Percentiles rank a stretch among this genome's conserved stretches.
Evolutionary conservation across 2,888 invertebrate species (phyloP).

Genomic region (Rhingia campestris): DNA sequence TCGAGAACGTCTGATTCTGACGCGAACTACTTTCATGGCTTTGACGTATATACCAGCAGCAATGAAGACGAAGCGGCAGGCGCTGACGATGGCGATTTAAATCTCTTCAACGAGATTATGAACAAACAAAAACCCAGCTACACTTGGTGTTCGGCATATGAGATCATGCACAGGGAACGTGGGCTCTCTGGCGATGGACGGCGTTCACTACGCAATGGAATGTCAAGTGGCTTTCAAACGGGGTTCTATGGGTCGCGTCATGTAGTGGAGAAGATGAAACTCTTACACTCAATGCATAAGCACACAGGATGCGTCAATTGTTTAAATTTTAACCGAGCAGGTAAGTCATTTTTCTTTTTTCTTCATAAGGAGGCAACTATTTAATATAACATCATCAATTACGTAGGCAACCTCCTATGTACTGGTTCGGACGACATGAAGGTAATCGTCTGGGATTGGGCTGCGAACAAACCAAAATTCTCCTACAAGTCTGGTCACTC

Average conservation of each 20-base stretch:
- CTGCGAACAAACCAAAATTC: constrained; percentile 86
- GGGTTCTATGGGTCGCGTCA: constrained; percentile 92
- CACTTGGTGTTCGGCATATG: constrained; percentile 77
- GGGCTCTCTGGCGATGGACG: constrained; percentile 75
- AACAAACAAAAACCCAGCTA: constrained; percentile 79
- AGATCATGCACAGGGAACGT: constrained; percentile 80
- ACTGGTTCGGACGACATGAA: constrained; percentile 96
- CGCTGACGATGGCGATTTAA: constrained; percentile 44
- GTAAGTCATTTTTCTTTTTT: constrained; percentile 8
- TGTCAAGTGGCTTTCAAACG: constrained; percentile 84
- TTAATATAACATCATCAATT: too few relatives aligned
- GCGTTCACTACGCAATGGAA: constrained; percentile 70
- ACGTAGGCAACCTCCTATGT: constrained; percentile 87
- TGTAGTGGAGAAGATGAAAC: constrained; percentile 91
- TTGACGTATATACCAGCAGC: constrained; percentile 51
- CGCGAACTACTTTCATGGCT: constrained; percentile 18
- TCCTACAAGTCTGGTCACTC: constrained; percentile 91
- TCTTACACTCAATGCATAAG: constrained; percentile 89
- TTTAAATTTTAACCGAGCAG: constrained; percentile 89
- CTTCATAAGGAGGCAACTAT: too few relatives aligned
- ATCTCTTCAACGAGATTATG: constrained; percentile 76
- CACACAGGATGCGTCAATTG: constrained; percentile 97
- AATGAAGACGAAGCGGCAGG: constrained; percentile 59
- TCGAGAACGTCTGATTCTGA: constrained; percentile 61
- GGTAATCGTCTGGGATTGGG: constrained; percentile 96